Evolutionary conservation across 2,888 invertebrate species (phyloP).

Genomic region (Sminthurinus aureus): DNA sequence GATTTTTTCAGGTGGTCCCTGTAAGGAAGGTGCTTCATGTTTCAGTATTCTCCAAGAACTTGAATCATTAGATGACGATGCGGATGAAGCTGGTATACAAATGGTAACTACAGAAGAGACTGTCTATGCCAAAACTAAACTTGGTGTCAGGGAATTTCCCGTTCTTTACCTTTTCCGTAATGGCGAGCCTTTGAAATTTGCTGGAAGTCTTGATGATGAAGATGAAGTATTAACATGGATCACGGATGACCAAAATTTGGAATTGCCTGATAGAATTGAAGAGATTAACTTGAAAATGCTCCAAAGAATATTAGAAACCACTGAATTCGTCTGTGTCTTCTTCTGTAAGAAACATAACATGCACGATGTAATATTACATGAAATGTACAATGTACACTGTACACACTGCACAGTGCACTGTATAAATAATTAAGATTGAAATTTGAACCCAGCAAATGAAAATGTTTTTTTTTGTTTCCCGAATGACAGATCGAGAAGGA

Average conservation of each 20-base stretch:
- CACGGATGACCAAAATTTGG: conserved; percentile 87
- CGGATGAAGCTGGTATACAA: conserved; percentile 91
- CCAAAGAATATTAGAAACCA: conserved; percentile 86
- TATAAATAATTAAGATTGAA: not conserved
- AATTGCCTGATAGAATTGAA: conserved; percentile 91
- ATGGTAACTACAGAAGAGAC: conserved; percentile 92
- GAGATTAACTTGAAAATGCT: conserved; percentile 90
- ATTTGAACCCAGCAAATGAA: too few relatives aligned
- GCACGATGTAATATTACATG: too few relatives aligned
- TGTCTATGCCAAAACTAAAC: conserved; percentile 76
- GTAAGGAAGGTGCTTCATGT: conserved; percentile 68
- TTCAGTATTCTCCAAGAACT: conserved; percentile 69
- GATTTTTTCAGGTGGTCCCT: conserved; percentile 73
- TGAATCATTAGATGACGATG: conserved; percentile 77
- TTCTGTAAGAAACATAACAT: conserved; percentile 76
- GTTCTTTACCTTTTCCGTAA: conserved; percentile 89
- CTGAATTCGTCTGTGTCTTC: conserved; percentile 88
- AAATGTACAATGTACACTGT: not conserved
- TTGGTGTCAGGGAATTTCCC: conserved; percentile 84
- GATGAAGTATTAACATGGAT: conserved; percentile 91
- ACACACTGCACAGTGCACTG: not conserved
- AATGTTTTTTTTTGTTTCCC: not conserved
- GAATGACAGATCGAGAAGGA: conserved; percentile 78
- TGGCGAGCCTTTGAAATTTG: conserved; percentile 84
- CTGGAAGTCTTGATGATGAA: conserved; percentile 89